Base-by-base conservation (phyloP, 2,113 vertebrate species). In the Saiga tatarica region DNA sequence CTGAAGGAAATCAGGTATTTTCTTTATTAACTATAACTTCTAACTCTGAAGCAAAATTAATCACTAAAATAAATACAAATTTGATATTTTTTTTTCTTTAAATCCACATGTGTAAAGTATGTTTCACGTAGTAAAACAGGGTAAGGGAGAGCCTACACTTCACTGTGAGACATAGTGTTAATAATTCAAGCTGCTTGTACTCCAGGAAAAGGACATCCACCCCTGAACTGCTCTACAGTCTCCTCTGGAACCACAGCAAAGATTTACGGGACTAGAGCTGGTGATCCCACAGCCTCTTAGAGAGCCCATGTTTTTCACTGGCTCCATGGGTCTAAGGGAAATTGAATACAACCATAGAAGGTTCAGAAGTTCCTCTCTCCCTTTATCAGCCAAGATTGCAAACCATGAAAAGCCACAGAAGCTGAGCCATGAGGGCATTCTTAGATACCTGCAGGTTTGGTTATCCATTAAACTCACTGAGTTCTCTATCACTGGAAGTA, bases 41-140 rank as follows among this genome's bases (percentile, higher is more conserved):
- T 95, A 57, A 94, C 5, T 87, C 55, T 93, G 50, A 94, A 89
- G 36, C 45, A 95, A 88, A 95, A 91, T 91, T 50, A 96, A 86
- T 94, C 85, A 71, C 36, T 42, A 59, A 39, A 47, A n/a, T 33
- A 55, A 79, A 89, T 59, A 60, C 17, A 86, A 45, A 1, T 62
- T n/a, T n/a, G n/a, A n/a, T n/a, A n/a, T 89, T 90, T 57, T 59
- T 19, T 71, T 67, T 17, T 36, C 17, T 71, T 71, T 71, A 71
- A 94, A 76, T 90, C 81, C 92, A 2, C 25, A 78, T 79, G 57
- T 36, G 17, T 95, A 76, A 88, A 3, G 2, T n/a, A 21, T 62
- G 52, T 36, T 97, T 91, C 26, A 79, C 67, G 36, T 17, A 0
- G 5, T 89, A 25, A 11, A 87, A 17, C 36, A 74, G 21, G 15